Conservation (phyloP, 2,888 invertebrate species). For the Tenthredo notha region DNA sequence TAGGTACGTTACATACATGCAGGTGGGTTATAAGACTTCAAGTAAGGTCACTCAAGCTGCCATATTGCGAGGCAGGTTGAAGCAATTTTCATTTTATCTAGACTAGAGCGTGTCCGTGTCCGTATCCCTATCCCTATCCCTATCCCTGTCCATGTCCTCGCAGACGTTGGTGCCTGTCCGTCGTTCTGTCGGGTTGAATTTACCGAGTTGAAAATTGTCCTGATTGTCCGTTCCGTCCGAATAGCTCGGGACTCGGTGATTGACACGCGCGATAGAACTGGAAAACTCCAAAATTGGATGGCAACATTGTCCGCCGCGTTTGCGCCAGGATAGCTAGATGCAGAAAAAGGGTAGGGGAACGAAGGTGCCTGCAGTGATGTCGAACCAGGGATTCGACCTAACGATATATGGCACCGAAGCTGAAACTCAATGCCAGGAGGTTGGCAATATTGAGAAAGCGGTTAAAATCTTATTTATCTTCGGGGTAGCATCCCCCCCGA, state of each 20-base stretch:
- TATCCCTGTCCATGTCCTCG: background rate
- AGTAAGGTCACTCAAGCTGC: conserved; percentile 41
- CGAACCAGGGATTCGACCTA: background rate
- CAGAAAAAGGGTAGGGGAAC: background rate
- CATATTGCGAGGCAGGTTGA: conserved; percentile 40
- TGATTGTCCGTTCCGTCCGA: conserved; percentile 69
- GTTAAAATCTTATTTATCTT: conserved; percentile 52
- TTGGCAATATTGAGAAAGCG: conserved; percentile 42
- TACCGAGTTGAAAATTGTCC: conserved; percentile 63
- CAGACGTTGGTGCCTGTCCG: conserved; percentile 27
- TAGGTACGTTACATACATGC: conserved; percentile 12
- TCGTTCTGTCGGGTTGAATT: conserved; percentile 59
- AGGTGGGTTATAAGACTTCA: conserved; percentile 31
- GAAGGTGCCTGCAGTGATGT: conserved; percentile 4
- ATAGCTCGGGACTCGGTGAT: conserved; percentile 67
- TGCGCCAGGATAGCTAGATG: conserved; percentile 3
- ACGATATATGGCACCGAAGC: background rate
- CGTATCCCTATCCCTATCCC: background rate
- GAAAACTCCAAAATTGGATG: conserved; percentile 51
- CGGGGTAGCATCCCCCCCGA: conserved; percentile 8
- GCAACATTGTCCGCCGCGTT: conserved; percentile 35
- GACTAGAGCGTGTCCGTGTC: conserved; percentile 11
- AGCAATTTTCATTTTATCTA: conserved; percentile 44
- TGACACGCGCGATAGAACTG: conserved; percentile 64
- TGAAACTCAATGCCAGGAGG: conserved; percentile 33